These are phyloP conservation scores for Tryphoninae sp. DNA, from an alignment of 2,888 invertebrate genomes.

Conservation along the genomic window DNA sequence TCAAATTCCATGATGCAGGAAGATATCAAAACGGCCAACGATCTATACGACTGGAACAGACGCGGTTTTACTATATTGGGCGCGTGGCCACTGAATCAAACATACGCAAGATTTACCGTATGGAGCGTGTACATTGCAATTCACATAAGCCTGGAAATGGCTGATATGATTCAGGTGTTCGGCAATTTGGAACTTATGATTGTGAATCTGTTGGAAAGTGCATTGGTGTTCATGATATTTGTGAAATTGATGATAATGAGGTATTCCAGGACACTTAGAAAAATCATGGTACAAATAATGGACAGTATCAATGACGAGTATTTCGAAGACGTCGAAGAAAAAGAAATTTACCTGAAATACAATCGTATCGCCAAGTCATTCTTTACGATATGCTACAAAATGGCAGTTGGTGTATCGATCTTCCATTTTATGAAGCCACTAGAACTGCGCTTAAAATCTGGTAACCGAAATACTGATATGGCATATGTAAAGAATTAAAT, in stretches of 20 bases:
- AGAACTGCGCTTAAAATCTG: not conserved
- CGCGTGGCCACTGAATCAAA: slow-evolving; percentile 51
- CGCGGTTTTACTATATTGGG: slow-evolving; percentile 46
- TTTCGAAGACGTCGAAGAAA: slow-evolving; percentile 55
- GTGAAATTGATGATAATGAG: slow-evolving; percentile 53
- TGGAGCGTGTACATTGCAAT: slow-evolving; percentile 45
- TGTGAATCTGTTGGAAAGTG: slow-evolving; percentile 49
- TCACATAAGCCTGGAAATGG: slow-evolving; percentile 40
- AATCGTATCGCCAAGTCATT: slow-evolving; percentile 59
- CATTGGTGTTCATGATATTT: slow-evolving; percentile 46
- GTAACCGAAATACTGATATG: not conserved
- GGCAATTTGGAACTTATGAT: slow-evolving; percentile 55
- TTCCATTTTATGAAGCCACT: not conserved
- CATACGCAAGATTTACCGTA: slow-evolving; percentile 39
- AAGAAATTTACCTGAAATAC: slow-evolving; percentile 58
- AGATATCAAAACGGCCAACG: slow-evolving; percentile 50
- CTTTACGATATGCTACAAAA: slow-evolving; percentile 19
- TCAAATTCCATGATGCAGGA: slow-evolving; percentile 22
- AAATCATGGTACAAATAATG: slow-evolving; percentile 39
- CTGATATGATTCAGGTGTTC: slow-evolving; percentile 49
- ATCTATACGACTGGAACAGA: slow-evolving; percentile 58
- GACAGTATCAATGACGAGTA: slow-evolving; percentile 27
- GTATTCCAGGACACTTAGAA: slow-evolving; percentile 42
- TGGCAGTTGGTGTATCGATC: not conserved
- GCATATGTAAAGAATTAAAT: not conserved